Percentiles rank a stretch among this genome's conserved stretches.
phyloP scores from a whole-genome alignment of 2,888 invertebrate genomes.

The Metacarcinus magister region DNA sequence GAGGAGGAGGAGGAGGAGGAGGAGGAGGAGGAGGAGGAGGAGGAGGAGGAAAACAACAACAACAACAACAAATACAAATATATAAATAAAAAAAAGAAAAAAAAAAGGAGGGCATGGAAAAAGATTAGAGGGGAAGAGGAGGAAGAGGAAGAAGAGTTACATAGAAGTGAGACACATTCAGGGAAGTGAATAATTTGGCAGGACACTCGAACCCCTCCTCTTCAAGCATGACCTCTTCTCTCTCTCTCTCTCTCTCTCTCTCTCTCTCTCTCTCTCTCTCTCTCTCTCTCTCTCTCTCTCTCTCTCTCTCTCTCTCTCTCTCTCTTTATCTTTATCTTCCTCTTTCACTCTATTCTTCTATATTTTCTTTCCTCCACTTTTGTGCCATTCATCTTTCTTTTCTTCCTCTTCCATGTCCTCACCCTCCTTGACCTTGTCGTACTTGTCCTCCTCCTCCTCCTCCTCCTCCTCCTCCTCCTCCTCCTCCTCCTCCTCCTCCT shows the following conservation, averaged over 20 bases:
- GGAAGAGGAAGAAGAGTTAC: neutral
- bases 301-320: neutral
- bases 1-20: slow-evolving; percentile 6
- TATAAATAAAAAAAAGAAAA: too few relatives aligned
- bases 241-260: neutral
- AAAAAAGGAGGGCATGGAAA: too few relatives aligned
- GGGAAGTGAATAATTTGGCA: neutral
- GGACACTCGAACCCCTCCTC: slow-evolving; percentile 7
- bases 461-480: neutral
- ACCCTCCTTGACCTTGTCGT: neutral
- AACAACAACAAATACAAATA: too few relatives aligned
- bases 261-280: neutral
- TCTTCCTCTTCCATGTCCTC: neutral
- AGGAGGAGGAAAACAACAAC: too few relatives aligned
- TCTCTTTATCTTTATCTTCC: neutral
- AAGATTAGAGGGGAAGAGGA: neutral
- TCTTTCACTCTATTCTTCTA: neutral
- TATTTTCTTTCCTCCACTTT: too few relatives aligned
- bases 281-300: neutral
- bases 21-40: neutral
- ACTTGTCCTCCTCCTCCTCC: neutral
- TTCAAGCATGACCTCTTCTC: slow-evolving; percentile 19
- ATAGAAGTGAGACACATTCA: neutral
- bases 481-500: neutral
- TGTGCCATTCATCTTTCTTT: neutral